Conservation (phyloP, 1,140 invertebrate species). For the Psix sp. region DNA sequence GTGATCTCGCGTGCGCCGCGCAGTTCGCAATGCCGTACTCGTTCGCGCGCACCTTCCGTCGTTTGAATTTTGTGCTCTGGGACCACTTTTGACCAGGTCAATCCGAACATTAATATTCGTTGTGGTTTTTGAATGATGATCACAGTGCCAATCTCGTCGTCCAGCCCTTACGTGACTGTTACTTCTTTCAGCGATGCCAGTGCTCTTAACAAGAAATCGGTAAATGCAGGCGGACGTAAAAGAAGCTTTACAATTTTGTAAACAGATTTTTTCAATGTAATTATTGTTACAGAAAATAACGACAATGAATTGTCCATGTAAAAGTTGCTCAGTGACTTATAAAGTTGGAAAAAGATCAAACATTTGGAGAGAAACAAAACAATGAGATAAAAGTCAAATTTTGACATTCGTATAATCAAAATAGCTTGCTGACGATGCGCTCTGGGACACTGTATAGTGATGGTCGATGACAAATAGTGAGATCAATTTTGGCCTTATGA, state of each 20-base stretch:
- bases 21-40: conserved; percentile 3
- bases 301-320: too few species aligned
- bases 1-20: conserved; percentile 22
- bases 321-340: too few species aligned
- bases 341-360: too few species aligned
- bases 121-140: conserved; percentile 71
- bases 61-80: neutral
- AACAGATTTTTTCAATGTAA: neutral
- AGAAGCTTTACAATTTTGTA: too few species aligned
- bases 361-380: too few species aligned
- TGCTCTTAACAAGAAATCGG: conserved; percentile 67
- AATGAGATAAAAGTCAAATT: too few species aligned
- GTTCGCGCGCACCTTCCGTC: neutral
- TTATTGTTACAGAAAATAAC: neutral
- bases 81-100: too few species aligned
- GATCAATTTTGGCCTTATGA: neutral
- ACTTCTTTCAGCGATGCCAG: conserved; percentile 73
- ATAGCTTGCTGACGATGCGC: neutral
- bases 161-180: conserved; percentile 71
- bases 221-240: too few species aligned
- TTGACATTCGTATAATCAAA: neutral
- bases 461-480: neutral
- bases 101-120: too few species aligned
- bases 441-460: neutral
- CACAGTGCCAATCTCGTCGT: conserved; percentile 70